Base-by-base conservation (phyloP, 2,797 vertebrate genomes). In the Ctenopoma multispine region DNA sequence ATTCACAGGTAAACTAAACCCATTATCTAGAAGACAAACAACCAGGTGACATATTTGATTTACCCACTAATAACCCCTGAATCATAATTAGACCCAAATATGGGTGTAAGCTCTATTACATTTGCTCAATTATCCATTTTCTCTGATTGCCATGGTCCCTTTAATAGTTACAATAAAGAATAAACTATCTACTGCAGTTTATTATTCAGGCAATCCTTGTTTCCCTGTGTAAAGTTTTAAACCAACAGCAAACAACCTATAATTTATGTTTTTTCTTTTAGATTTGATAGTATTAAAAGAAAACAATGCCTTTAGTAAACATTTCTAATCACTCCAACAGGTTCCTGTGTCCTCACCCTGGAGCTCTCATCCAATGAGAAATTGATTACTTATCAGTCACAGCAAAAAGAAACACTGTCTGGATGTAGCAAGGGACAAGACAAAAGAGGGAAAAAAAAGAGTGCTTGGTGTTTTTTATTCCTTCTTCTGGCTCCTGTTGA, bases 331-430 rank as follows among this genome's bases (percentile, higher is more conserved):
- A 21, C 59, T 62, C 44, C 54, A 63, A 69, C 79, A 80, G 84
- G 82, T 81, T 68, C 20, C 51, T 3, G 20, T 56, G 84, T 72
- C 66, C 36, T 79, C 67, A 61, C 76, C 65, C 75, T 40, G 24
- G 62, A 70, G 74, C 75, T 58, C 62, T 68, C 56, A 43, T 67
- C 78, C 81, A 64, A 85, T 81, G 82, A 84, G 79, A 87, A 81
- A 93, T 90, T 90, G 88, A 93, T 90, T 91, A 89, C 57, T 83
- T 62, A 87, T 93, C 90, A 89, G 77, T 91, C 86, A 87, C 60
- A 68, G 75, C 49, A 15, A 75, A 85, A 81, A 84, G 77, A 86
- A 72, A 85, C 77, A 70, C 23, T 15, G 4, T 81, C 57, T 72
- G 36, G 65, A 75, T 43, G 49, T 50, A 77, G 55, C 36, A 20